These are phyloP conservation scores for Acronicta aceris DNA, from an alignment of 2,888 invertebrate genomes.

Conservation along the genomic window DNA sequence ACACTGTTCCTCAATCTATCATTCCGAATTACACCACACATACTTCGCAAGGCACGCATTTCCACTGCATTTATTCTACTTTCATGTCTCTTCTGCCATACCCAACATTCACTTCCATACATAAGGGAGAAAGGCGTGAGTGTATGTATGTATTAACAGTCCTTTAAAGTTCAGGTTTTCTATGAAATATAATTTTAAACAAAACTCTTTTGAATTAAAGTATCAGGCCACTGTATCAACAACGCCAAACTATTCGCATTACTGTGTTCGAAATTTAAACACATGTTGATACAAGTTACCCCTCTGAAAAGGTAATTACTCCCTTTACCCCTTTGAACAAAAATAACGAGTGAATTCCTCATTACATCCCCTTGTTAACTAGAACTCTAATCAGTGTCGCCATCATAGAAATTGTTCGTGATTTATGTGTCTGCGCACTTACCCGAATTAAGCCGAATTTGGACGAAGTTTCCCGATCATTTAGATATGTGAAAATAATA, in stretches of 20 bases:
- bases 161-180: too few species aligned
- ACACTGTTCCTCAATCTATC: too few species aligned
- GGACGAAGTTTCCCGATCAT: background rate
- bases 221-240: slow-evolving; percentile 15
- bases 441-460: slow-evolving; percentile 40
- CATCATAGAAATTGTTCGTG: slow-evolving; percentile 69
- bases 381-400: slow-evolving; percentile 70
- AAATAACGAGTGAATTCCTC: slow-evolving; percentile 44
- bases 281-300: slow-evolving; percentile 37
- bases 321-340: slow-evolving; percentile 36
- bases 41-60: too few species aligned
- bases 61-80: too few species aligned
- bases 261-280: slow-evolving; percentile 35
- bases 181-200: too few species aligned
- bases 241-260: slow-evolving; percentile 19
- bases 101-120: too few species aligned
- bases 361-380: slow-evolving; percentile 41
- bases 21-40: too few species aligned
- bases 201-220: too few species aligned
- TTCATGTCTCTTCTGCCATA: too few species aligned
- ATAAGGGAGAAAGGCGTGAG: too few species aligned
- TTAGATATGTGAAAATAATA: too few species aligned
- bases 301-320: slow-evolving; percentile 32
- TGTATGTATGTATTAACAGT: too few species aligned
- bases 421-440: slow-evolving; percentile 83